Percentiles rank a stretch among this genome's conserved stretches.
Evolutionary conservation across 2,888 invertebrate species (phyloP).

Genomic region (Imbricaverruca yamaguchii): DNA sequence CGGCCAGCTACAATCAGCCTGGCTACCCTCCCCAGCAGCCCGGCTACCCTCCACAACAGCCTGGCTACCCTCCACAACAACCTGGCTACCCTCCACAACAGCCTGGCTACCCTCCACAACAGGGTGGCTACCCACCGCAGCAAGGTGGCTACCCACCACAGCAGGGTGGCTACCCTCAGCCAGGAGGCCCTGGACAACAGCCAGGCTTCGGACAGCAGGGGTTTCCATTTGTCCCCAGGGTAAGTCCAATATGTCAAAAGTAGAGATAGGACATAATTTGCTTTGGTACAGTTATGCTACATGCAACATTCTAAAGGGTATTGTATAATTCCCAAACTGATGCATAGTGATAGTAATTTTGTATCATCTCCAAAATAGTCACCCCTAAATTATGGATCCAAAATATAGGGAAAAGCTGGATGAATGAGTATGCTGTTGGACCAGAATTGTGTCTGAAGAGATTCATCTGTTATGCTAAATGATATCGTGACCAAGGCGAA

Average conservation of each 20-base stretch:
- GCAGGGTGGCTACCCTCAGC: constrained; percentile 25
- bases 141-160: constrained; percentile 22
- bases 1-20: not conserved
- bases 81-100: not conserved
- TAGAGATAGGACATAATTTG: too few relatives aligned
- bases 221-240: constrained; percentile 15
- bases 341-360: too few relatives aligned
- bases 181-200: constrained; percentile 18
- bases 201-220: constrained; percentile 21
- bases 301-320: too few relatives aligned
- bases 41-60: constrained; percentile 1
- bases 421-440: too few relatives aligned
- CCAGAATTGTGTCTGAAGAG: too few relatives aligned
- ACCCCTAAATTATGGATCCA: too few relatives aligned
- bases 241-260: not conserved
- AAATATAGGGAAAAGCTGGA: too few relatives aligned
- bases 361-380: too few relatives aligned
- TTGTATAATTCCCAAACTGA: too few relatives aligned
- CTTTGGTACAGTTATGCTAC: not conserved
- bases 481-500: too few relatives aligned
- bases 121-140: constrained; percentile 21
- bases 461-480: too few relatives aligned
- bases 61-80: constrained; percentile 23
- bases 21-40: not conserved
- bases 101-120: constrained; percentile 24